Evolutionary conservation across 2,797 vertebrate genomes (phyloP), one percentile per base, ranked within the genome.

Genomic region (Pipistrellus pygmaeus): DNA sequence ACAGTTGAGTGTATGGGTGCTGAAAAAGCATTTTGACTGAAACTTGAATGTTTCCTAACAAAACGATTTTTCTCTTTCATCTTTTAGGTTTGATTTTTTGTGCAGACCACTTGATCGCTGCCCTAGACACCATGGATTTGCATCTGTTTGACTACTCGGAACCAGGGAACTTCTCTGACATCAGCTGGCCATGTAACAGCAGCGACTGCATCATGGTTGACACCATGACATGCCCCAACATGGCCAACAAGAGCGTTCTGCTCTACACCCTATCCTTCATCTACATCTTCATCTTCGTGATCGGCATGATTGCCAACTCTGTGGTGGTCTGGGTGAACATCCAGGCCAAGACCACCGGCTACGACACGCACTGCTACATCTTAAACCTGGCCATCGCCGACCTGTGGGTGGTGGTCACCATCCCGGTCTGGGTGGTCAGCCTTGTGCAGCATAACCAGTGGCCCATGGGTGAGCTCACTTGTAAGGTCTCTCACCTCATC

Each of bases 241-340:
- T 98, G 0, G 98, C 99, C 95, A 98, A 98, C 98, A 99, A 99
- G 73, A 98, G 95, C 0, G 98, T 98, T 62, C 98, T 99, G 90
- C 98, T 99, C 0, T 98, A 99, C 95, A 98, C 98, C 20, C 98
- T 99, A 81, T 99, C 99, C 71, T 98, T 99, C 96, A 98, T 99
- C 90, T 99, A 99, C 97, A 98, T 99, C 1, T 99, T 99, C 84
- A 99, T 99, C 97, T 99, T 99, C 27, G 97, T 99, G 12, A 97
- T 99, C 0, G 99, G 99, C 57, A 97, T 99, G 94, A 98, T 99
- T 2, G 99, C 99, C 73, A 99, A 99, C 88, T 98, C 98, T 0
- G 98, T 99, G 91, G 99, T 99, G 93, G 98, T 99, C 46, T 99
- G 99, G 99, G 99, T 99, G 73, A 99, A 99, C 97, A 90, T 99